phyloP scores from a whole-genome alignment of 1,140 invertebrate genomes.

The Ceratosolen fusciceps region DNA sequence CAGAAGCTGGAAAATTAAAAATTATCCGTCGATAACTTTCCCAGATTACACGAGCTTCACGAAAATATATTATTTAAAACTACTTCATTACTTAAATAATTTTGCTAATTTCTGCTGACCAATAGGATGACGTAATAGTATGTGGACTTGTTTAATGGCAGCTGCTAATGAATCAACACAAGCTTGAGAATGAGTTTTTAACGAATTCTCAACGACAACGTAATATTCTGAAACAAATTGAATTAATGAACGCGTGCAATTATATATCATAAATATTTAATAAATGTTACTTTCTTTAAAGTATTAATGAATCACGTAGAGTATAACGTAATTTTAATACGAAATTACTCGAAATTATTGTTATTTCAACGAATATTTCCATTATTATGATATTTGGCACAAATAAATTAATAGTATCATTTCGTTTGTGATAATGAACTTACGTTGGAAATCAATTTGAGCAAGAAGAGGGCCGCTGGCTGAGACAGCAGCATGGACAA shows the following conservation, averaged over 20 bases:
- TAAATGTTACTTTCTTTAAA: no score
- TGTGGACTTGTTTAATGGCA: slow-evolving; percentile 78
- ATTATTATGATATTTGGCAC: no score
- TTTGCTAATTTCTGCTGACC: slow-evolving; percentile 77
- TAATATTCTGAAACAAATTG: slow-evolving; percentile 77
- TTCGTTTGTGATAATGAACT: no score
- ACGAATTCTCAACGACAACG: slow-evolving; percentile 79
- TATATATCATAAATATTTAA: no score
- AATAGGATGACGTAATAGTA: slow-evolving; percentile 74
- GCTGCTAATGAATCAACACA: slow-evolving; percentile 78
- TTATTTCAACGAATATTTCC: no score
- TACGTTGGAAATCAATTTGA: slow-evolving; percentile 85
- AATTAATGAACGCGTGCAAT: no score
- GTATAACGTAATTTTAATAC: no score
- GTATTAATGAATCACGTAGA: no score
- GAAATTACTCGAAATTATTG: no score
- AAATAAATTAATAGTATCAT: no score
- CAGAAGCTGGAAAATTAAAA: slow-evolving; percentile 77
- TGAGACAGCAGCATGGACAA: slow-evolving; percentile 88
- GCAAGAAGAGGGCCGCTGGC: slow-evolving; percentile 89
- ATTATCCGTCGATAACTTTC: slow-evolving; percentile 38
- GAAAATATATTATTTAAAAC: slow-evolving; percentile 40
- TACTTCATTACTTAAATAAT: slow-evolving; percentile 76
- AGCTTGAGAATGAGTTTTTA: slow-evolving; percentile 74
- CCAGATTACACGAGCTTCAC: slow-evolving; percentile 37